Evolutionary conservation across 2,113 vertebrate genomes (phyloP).

Genomic region (Mobula birostris): DNA sequence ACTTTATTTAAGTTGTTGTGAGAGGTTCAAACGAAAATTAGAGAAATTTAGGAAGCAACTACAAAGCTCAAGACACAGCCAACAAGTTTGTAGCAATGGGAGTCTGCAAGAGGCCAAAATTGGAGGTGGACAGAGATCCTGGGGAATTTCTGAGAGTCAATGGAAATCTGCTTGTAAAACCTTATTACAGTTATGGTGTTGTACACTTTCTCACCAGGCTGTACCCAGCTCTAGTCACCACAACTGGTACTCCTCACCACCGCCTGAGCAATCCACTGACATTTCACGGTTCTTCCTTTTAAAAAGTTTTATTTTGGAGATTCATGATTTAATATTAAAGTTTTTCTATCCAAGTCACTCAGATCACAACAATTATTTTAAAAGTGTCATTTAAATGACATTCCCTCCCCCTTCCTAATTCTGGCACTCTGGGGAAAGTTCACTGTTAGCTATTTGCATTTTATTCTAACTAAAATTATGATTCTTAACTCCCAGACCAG

Average conservation of each 20-base stretch:
- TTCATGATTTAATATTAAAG: background rate
- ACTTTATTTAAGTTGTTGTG: too few species aligned
- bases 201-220: background rate
- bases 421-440: background rate
- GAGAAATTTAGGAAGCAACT: too few species aligned
- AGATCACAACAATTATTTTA: background rate
- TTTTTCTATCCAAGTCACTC: background rate
- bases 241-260: background rate
- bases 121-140: background rate
- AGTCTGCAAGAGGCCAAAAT: too few species aligned
- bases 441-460: background rate
- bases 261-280: background rate
- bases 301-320: too few species aligned
- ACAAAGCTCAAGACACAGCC: too few species aligned
- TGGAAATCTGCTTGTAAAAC: background rate
- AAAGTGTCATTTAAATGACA: background rate
- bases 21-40: too few species aligned
- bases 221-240: background rate
- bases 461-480: background rate
- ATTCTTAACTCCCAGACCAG: slow-evolving; percentile 53
- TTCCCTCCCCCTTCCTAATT: background rate
- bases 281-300: too few species aligned
- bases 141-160: background rate
- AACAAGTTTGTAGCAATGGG: too few species aligned
- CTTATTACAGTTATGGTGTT: background rate